Evolutionary conservation across 2,797 vertebrate genomes (phyloP), one percentile per base, ranked within the genome.

Genomic region (Eptatretus atami): DNA sequence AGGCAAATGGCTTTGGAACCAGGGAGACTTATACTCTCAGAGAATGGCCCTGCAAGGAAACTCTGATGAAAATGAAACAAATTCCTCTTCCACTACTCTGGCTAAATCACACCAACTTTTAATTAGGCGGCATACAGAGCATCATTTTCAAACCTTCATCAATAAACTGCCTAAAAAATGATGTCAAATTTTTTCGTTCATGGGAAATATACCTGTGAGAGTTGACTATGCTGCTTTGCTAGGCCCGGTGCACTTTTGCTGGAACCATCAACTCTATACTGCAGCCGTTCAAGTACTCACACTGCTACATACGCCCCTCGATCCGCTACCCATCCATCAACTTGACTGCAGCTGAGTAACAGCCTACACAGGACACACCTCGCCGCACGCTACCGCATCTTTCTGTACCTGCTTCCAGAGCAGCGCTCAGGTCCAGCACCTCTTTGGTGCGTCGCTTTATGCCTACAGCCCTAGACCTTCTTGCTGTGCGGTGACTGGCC

Each of bases 351-450:
- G n/a, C 70, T 82, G 71, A 76, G 72, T 55, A 82, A 82, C 67
- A 71, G 69, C 67, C 77, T n/a, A n/a, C 79, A 14, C 78, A 75
- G 68, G 79, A 77, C 70, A 81, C 79, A 2, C 67, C 73, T 63
- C 73, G 77, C 73, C 71, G 76, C 65, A 77, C 68, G 2, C 69
- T 70, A 67, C 68, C 2, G 78, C 75, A n/a, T 78, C 81, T 53
- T 67, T 78, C 63, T 82, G 80, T 80, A 81, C 81, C 71, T 82
- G 80, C 66, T 81, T 64, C 80, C 81, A 70, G 78, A 70, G 78
- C 80, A 3, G 70, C 79, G 67, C 69, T 72, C 64, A 78, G 76
- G 70, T 78, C 79, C 65, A 77, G 71, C 65, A n/a, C 79, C 80
- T 81, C 52, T 70, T 82, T 53, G 80, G 80, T 67, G 80, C 72